Evolutionary conservation across 64 coral and sea anemone genomes (phyloP).

Genomic region (Stichodactyla helianthus): DNA sequence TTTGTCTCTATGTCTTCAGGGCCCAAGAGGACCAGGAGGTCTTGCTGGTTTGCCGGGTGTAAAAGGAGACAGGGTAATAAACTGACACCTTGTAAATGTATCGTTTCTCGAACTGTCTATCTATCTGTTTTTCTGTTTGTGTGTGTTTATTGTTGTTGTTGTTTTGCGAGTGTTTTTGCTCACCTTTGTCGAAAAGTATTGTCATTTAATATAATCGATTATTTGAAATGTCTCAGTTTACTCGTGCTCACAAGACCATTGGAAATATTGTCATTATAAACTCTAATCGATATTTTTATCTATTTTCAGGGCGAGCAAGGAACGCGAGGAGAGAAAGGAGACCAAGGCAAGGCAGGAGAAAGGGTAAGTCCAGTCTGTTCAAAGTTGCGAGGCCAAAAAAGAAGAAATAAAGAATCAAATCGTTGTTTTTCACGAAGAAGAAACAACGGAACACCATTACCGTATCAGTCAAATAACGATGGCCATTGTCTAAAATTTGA

Average conservation of each 20-base stretch:
- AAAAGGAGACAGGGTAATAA: constrained; percentile 46
- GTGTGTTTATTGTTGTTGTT: too few species aligned
- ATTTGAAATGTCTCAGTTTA: too few species aligned
- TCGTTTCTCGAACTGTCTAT: background rate
- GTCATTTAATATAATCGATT: too few species aligned
- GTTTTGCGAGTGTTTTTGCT: too few species aligned
- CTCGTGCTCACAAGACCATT: too few species aligned
- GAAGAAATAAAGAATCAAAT: too few species aligned
- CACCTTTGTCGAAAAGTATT: too few species aligned
- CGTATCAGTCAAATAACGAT: too few species aligned
- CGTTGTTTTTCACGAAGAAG: too few species aligned
- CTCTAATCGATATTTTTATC: background rate
- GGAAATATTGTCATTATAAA: background rate
- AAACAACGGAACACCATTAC: too few species aligned
- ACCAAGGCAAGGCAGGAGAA: constrained; percentile 31
- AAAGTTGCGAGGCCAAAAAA: too few species aligned
- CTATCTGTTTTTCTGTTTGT: background rate
- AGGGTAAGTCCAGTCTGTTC: constrained; percentile 19
- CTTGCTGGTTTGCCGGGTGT: constrained; percentile 36
- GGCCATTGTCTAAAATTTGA: too few species aligned
- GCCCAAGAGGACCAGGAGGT: constrained; percentile 27
- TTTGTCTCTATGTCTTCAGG: constrained; percentile 1
- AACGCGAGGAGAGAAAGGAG: constrained; percentile 21
- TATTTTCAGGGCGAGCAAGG: constrained; percentile 45
- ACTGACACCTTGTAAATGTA: background rate